Conservation (phyloP, 2,888 invertebrate genomes). For the Hololepta plana region DNA sequence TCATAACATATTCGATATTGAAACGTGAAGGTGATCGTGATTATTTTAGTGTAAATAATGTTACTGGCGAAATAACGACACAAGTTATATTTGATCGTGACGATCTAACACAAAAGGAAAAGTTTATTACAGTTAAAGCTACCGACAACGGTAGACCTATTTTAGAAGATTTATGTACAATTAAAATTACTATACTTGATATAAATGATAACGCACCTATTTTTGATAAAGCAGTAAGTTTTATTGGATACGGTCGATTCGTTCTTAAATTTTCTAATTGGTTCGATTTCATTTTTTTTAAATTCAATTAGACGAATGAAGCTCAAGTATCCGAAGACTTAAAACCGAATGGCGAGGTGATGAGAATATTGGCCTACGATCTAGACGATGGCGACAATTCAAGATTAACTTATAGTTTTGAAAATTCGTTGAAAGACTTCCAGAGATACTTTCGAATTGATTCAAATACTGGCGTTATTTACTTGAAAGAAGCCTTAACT, state of each 20-base stretch:
- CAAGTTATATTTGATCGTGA: slow-evolving; percentile 72
- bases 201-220: slow-evolving; percentile 81
- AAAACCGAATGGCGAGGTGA: slow-evolving; percentile 51
- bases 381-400: slow-evolving; percentile 87
- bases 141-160: slow-evolving; percentile 84
- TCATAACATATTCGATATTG: slow-evolving; percentile 69
- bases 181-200: slow-evolving; percentile 78
- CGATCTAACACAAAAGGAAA: slow-evolving; percentile 68
- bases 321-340: slow-evolving; percentile 74
- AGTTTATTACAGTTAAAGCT: slow-evolving; percentile 75
- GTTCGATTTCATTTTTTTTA: not conserved
- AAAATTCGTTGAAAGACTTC: slow-evolving; percentile 29
- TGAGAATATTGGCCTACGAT: slow-evolving; percentile 83
- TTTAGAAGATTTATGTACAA: slow-evolving; percentile 83
- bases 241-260: no score
- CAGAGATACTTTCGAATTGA: slow-evolving; percentile 66
- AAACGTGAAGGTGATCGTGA: slow-evolving; percentile 53
- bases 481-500: slow-evolving; percentile 17
- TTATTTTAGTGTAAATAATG: slow-evolving; percentile 62
- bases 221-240: slow-evolving; percentile 63
- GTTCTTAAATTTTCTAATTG: not conserved
- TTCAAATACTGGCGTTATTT: slow-evolving; percentile 64
- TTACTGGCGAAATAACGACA: slow-evolving; percentile 60
- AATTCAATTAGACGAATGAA: slow-evolving; percentile 32
- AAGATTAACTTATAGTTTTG: slow-evolving; percentile 52